phyloP scores from a whole-genome alignment of 2,888 invertebrate genomes.

The Trachelus stipa region DNA sequence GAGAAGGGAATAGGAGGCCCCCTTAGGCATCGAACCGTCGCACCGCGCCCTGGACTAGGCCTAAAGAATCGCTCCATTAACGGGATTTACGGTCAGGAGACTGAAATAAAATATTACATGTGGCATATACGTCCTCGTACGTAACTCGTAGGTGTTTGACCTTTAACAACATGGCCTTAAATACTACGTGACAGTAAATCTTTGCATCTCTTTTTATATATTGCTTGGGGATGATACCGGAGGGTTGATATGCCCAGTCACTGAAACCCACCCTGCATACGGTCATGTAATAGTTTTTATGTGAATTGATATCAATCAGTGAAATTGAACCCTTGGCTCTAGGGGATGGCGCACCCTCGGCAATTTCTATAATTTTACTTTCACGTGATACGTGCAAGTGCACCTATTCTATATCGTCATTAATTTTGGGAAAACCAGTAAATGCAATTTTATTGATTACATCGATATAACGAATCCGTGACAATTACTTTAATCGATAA shows the following conservation, averaged over 20 bases:
- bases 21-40: constrained; percentile 25
- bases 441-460: constrained; percentile 54
- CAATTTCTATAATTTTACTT: constrained; percentile 35
- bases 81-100: constrained; percentile 48
- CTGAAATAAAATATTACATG: constrained; percentile 46
- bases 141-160: background rate
- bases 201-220: background rate
- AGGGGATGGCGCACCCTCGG: constrained; percentile 23
- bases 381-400: constrained; percentile 24
- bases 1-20: constrained; percentile 18
- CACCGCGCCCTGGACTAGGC: constrained; percentile 30
- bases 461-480: constrained; percentile 39
- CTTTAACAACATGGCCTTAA: background rate
- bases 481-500: constrained; percentile 64
- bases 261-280: background rate
- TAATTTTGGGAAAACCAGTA: constrained; percentile 33
- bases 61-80: constrained; percentile 58
- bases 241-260: background rate
- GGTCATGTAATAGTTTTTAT: background rate
- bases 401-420: background rate
- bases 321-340: constrained; percentile 43
- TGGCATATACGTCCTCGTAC: background rate
- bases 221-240: background rate
- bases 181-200: background rate
- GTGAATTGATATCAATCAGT: constrained; percentile 28